Percentiles rank a stretch among this genome's conserved stretches.
These are phyloP conservation scores for Sepiola atlantica DNA, from an alignment of 2,888 invertebrate genomes.

Conservation along the genomic window DNA sequence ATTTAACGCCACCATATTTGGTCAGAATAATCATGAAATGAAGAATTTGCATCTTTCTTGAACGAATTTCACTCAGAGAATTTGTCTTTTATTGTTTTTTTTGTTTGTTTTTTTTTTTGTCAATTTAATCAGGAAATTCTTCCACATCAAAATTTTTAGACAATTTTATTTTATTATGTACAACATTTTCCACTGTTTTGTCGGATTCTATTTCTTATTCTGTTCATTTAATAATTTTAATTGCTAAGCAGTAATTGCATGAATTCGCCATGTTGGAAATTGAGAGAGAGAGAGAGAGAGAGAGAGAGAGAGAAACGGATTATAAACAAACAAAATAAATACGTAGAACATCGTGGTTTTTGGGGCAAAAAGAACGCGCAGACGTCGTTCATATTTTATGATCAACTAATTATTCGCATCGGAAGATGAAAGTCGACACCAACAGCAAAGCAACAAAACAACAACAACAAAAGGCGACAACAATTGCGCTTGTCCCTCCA, in stretches of 20 bases:
- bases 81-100: not conserved
- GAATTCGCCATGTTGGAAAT: not conserved
- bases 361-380: not conserved
- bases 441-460: not conserved
- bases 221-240: not conserved
- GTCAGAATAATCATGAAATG: no score
- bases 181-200: not conserved
- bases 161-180: not conserved
- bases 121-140: not conserved
- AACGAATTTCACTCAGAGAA: no score
- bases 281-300: not conserved
- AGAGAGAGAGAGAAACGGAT: not conserved
- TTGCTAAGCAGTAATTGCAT: not conserved
- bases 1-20: no score
- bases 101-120: not conserved
- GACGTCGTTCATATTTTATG: not conserved
- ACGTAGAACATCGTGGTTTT: not conserved
- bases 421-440: not conserved
- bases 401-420: not conserved
- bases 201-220: not conserved
- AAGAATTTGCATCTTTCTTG: no score
- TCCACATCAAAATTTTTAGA: not conserved
- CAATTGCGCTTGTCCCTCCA: no score
- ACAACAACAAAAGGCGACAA: not conserved
- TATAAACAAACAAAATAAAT: not conserved